phyloP scores from a whole-genome alignment of 2,888 invertebrate genomes.

The Rhingia campestris region DNA sequence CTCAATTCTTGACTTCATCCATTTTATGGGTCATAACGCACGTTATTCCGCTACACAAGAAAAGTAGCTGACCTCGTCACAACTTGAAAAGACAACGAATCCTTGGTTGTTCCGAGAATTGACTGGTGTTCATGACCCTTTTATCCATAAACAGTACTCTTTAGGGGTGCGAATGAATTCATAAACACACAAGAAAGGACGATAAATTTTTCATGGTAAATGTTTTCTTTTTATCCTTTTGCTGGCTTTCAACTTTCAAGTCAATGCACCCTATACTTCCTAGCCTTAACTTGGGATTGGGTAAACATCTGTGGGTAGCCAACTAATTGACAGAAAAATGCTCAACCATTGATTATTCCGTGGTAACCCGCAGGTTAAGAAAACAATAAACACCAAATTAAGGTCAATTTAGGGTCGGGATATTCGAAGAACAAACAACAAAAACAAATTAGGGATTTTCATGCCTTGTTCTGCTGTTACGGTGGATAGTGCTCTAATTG shows the following conservation, averaged over 20 bases:
- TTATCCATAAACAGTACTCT: not conserved
- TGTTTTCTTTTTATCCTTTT: not conserved
- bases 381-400: not conserved
- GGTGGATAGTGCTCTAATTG: not conserved
- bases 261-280: not conserved
- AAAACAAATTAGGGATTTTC: not conserved
- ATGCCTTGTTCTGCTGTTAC: not conserved
- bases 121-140: no score
- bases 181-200: not conserved
- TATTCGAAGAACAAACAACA: constrained; percentile 16
- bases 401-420: constrained; percentile 14
- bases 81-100: not conserved
- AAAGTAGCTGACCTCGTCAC: constrained; percentile 13
- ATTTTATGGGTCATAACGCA: constrained; percentile 35
- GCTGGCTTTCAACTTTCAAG: not conserved
- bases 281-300: not conserved
- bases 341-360: constrained; percentile 4
- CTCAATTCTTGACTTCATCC: constrained; percentile 8
- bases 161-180: not conserved
- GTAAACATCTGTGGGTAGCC: constrained; percentile 2
- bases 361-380: not conserved
- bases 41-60: not conserved
- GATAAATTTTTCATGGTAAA: not conserved
- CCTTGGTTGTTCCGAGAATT: not conserved
- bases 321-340: constrained; percentile 9